phyloP scores from a whole-genome alignment of 2,888 invertebrate species.

The Volucella inflata region DNA sequence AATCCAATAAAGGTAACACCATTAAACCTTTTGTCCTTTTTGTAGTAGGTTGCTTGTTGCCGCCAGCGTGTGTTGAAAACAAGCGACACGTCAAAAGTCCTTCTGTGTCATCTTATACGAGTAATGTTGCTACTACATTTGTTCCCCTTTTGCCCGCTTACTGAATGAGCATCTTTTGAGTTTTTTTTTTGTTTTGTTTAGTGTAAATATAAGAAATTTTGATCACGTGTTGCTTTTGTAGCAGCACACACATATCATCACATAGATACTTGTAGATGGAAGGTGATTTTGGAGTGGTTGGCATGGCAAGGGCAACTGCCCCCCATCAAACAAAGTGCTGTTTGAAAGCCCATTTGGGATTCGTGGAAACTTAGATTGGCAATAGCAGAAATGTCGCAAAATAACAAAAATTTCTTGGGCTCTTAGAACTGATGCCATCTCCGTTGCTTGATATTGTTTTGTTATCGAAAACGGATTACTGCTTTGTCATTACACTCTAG shows the following conservation, averaged over 20 bases:
- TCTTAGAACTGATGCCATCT: slow-evolving; percentile 10
- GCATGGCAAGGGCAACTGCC: background rate
- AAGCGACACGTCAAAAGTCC: slow-evolving; percentile 57
- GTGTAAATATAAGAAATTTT: slow-evolving; percentile 64
- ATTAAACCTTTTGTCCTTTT: slow-evolving; percentile 72
- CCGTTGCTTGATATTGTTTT: slow-evolving; percentile 28
- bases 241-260: slow-evolving; percentile 55
- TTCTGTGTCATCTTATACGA: slow-evolving; percentile 37
- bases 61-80: slow-evolving; percentile 6
- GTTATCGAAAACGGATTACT: slow-evolving; percentile 48
- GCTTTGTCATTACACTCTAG: slow-evolving; percentile 9
- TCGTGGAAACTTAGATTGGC: slow-evolving; percentile 56
- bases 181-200: slow-evolving; percentile 1
- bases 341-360: slow-evolving; percentile 65
- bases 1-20: slow-evolving; percentile 74
- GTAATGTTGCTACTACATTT: background rate
- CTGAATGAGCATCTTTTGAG: slow-evolving; percentile 25
- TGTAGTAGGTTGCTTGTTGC: background rate
- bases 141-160: slow-evolving; percentile 4
- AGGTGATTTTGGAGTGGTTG: slow-evolving; percentile 1
- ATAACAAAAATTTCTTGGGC: slow-evolving; percentile 2
- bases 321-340: slow-evolving; percentile 40
- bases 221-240: slow-evolving; percentile 73
- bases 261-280: slow-evolving; percentile 17
- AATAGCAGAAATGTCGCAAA: slow-evolving; percentile 39